A percentile compares a stretch with the other conserved stretches of the same genome.
Evolutionary conservation across 2,797 vertebrate genomes (phyloP).

Genomic region (Arctocebus calabarensis): DNA sequence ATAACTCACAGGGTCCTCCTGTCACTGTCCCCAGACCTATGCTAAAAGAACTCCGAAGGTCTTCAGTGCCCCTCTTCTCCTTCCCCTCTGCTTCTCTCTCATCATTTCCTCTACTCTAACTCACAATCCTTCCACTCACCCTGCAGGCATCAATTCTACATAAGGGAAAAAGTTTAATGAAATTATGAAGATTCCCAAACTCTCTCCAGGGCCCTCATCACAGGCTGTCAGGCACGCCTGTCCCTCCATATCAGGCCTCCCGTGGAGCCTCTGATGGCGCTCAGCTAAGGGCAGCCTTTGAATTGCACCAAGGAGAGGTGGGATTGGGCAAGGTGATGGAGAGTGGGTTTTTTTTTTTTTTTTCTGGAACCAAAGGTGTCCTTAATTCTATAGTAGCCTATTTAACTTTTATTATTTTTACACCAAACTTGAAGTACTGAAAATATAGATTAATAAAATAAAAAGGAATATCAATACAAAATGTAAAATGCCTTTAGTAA

Average conservation of each 20-base stretch:
- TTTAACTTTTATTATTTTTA: slow-evolving; percentile 57
- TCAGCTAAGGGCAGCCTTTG: background rate
- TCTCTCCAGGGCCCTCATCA: background rate
- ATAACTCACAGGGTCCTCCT: background rate
- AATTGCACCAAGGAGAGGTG: background rate
- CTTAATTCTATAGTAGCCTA: slow-evolving; percentile 47
- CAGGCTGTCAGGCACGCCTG: background rate
- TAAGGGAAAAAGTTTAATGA: background rate
- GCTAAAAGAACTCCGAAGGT: background rate
- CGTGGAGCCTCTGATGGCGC: background rate
- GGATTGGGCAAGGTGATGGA: background rate
- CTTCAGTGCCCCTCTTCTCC: background rate
- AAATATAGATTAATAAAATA: slow-evolving; percentile 23
- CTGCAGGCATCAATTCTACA: background rate
- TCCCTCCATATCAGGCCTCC: background rate
- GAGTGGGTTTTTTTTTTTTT: too few relatives aligned
- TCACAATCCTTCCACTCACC: background rate
- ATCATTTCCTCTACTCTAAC: background rate
- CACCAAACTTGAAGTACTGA: background rate
- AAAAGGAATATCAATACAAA: slow-evolving; percentile 34
- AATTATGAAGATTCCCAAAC: background rate
- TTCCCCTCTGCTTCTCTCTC: background rate
- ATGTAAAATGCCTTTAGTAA: slow-evolving; percentile 57
- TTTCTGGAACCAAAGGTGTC: background rate
- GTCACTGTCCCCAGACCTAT: background rate